Evolutionary conservation across 2,113 vertebrate genomes (phyloP).

Genomic region (Platycercus adscitus): DNA sequence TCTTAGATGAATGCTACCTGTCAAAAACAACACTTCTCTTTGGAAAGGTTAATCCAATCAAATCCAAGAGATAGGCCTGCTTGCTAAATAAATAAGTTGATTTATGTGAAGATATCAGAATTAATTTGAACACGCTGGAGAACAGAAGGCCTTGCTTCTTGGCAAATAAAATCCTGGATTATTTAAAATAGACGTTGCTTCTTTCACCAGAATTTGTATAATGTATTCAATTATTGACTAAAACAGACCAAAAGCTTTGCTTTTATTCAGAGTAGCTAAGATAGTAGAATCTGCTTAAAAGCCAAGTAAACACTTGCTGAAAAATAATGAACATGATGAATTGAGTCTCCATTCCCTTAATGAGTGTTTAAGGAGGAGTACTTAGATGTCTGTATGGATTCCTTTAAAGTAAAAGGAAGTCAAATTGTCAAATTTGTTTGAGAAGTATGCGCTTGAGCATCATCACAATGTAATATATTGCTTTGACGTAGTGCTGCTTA

Average conservation of each 20-base stretch:
- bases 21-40: constrained; percentile 13
- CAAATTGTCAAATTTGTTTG: not conserved
- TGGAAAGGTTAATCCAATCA: constrained; percentile 21
- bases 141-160: constrained; percentile 36
- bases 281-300: constrained; percentile 3
- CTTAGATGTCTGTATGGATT: not conserved
- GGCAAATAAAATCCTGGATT: constrained; percentile 36
- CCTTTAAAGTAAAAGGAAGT: not conserved
- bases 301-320: not conserved
- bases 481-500: not conserved
- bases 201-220: not conserved
- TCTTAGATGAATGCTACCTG: not conserved
- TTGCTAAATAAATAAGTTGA: constrained; percentile 30
- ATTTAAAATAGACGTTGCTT: constrained; percentile 11
- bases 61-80: not conserved
- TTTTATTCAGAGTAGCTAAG: not conserved
- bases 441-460: not conserved
- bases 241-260: not conserved
- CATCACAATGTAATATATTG: not conserved
- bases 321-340: not conserved
- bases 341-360: not conserved
- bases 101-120: constrained; percentile 41
- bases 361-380: not conserved
- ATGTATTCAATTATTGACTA: constrained; percentile 9
- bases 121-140: constrained; percentile 24